Evolutionary conservation across 2,888 invertebrate genomes (phyloP).

Genomic region (Aleiodes leptofemur): DNA sequence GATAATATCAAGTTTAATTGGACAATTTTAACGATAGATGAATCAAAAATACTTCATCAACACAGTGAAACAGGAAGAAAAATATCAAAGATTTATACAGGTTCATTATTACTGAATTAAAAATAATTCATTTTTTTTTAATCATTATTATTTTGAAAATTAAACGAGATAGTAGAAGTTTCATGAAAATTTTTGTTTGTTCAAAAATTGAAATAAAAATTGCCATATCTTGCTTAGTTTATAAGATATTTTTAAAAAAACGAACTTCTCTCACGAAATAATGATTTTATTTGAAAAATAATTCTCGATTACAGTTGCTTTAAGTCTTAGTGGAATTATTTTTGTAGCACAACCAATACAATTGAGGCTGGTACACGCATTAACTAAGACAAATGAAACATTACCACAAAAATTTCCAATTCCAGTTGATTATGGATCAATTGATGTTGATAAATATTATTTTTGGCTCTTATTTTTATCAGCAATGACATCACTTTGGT

Average conservation of each 20-base stretch:
- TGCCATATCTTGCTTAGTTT: too few species aligned
- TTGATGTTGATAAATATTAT: constrained; percentile 11
- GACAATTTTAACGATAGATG: not conserved
- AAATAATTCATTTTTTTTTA: too few species aligned
- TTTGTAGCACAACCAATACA: constrained; percentile 8
- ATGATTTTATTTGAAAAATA: too few species aligned
- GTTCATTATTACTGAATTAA: not conserved
- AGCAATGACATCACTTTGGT: not conserved
- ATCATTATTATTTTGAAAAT: too few species aligned
- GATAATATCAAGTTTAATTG: constrained; percentile 2
- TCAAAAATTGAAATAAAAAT: too few species aligned
- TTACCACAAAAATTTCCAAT: constrained; percentile 11
- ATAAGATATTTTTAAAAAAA: too few species aligned
- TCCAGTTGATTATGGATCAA: constrained; percentile 13
- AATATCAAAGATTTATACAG: constrained; percentile 7
- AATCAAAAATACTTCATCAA: not conserved
- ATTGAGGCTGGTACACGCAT: constrained; percentile 1
- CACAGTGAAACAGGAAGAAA: not conserved
- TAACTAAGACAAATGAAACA: not conserved
- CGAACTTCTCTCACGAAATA: too few species aligned
- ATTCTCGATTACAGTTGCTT: not conserved
- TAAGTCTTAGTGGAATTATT: not conserved
- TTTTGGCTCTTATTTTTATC: not conserved
- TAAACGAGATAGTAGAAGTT: too few species aligned
- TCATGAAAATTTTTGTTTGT: too few species aligned